Base-by-base conservation (phyloP, 2,888 invertebrate species). In the Cantharis rufa region DNA sequence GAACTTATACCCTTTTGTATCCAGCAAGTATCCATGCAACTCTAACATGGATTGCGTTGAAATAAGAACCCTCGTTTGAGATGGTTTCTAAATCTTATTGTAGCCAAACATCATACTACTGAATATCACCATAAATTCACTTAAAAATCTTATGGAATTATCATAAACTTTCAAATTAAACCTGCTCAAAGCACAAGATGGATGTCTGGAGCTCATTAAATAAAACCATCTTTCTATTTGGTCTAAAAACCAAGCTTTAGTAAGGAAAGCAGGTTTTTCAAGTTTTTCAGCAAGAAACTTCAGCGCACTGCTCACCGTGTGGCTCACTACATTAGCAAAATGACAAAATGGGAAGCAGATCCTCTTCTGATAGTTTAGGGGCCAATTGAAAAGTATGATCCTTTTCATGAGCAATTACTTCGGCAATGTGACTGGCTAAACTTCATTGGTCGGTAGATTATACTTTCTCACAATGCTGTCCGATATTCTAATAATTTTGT, bases 21-120 rank as follows among this genome's bases (percentile, higher is more conserved):
- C 69, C 62, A 82, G 73, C 32, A 81, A 80, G 24, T 80, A 27
- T 4, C 11, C 62, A n/a, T 79, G 80, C 7, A 82, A 15, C n/a
- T 81, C 76, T 24, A 81, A 63, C 32, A 81, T 75, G 9, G 80
- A 81, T 70, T 81, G 70, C 0, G 32, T 66, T 21, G 28, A 28
- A 28, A 28, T 28, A 11, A 28, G 28, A 28, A 28, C 28, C 0
- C 28, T 3, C 10, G 11, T 28, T 28, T 28, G 28, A 10, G 28
- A 28, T 11, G 28, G 28, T 28, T 28, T 28, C 11, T 11, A 28
- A 28, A 28, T 28, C 3, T 28, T 28, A 3, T 28, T 28, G 3
- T 28, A 11, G 1, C 48, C 70, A 28, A 48, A 11, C 15, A 5
- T 15, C 10, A 70, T 18, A 10, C 1, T 32, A 11, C 48, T 10